These are phyloP conservation scores for Dendrocopos noguchii DNA, from an alignment of 2,113 vertebrate genomes.

Conservation along the genomic window DNA sequence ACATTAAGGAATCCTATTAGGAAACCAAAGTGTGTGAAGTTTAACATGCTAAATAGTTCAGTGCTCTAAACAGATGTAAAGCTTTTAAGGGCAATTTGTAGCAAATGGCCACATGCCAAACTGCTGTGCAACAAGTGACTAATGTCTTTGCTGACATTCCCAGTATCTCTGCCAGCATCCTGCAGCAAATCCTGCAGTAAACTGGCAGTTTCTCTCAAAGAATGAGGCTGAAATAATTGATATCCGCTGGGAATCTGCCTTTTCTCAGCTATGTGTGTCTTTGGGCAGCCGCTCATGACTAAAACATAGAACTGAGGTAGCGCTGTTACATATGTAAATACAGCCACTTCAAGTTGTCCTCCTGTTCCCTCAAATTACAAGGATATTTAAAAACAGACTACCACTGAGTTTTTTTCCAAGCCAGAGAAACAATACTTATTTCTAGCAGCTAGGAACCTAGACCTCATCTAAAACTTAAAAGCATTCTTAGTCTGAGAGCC, in stretches of 20 bases:
- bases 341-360: not conserved
- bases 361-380: not conserved
- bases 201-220: not conserved
- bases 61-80: not conserved
- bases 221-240: not conserved
- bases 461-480: not conserved
- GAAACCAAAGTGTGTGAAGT: not conserved
- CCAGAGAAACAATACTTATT: not conserved
- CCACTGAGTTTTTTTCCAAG: not conserved
- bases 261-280: not conserved
- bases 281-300: not conserved
- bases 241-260: not conserved
- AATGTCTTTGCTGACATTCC: not conserved
- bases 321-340: not conserved
- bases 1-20: not conserved
- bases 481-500: not conserved
- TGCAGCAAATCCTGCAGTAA: constrained; percentile 14
- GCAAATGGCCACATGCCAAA: not conserved
- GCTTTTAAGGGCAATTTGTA: constrained; percentile 12
- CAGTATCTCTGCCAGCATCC: constrained; percentile 18
- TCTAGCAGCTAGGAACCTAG: not conserved
- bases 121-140: not conserved
- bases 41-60: not conserved
- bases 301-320: not conserved
- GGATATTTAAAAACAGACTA: not conserved